Evolutionary conservation across 2,797 vertebrate species (phyloP).

Genomic region (Cossypha niveicapilla): DNA sequence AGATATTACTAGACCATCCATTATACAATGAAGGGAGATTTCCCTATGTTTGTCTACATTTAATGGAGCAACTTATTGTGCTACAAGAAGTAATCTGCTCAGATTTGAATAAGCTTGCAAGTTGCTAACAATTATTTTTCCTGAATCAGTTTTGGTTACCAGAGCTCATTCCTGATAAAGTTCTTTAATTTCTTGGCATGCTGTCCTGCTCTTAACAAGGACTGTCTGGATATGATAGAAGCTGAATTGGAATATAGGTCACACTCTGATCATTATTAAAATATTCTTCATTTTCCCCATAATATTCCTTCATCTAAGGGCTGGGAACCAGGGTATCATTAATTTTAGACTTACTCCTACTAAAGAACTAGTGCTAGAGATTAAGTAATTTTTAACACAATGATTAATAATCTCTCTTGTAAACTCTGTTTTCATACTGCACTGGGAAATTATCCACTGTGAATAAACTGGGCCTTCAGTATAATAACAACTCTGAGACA

Average conservation of each 20-base stretch:
- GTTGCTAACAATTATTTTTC: background rate
- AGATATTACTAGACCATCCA: background rate
- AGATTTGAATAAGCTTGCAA: background rate
- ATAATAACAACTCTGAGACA: background rate
- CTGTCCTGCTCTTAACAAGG: background rate
- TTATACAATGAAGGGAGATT: background rate
- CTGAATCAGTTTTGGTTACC: background rate
- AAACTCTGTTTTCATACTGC: background rate
- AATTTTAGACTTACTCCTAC: background rate
- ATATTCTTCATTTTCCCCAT: background rate
- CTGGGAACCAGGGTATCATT: background rate
- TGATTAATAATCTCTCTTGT: background rate
- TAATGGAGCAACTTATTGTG: background rate
- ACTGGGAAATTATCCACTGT: background rate
- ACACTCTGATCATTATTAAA: background rate
- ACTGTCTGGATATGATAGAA: background rate
- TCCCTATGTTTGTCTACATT: fast-evolving
- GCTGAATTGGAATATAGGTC: background rate
- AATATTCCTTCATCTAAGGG: background rate
- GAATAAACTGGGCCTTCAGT: background rate
- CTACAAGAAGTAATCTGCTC: background rate
- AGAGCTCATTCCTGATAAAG: background rate
- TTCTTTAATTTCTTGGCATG: background rate
- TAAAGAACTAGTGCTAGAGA: background rate
- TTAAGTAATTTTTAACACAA: background rate